These are phyloP conservation scores for Synanthedon andrenaeformis DNA, from an alignment of 2,888 invertebrate species.

Conservation along the genomic window DNA sequence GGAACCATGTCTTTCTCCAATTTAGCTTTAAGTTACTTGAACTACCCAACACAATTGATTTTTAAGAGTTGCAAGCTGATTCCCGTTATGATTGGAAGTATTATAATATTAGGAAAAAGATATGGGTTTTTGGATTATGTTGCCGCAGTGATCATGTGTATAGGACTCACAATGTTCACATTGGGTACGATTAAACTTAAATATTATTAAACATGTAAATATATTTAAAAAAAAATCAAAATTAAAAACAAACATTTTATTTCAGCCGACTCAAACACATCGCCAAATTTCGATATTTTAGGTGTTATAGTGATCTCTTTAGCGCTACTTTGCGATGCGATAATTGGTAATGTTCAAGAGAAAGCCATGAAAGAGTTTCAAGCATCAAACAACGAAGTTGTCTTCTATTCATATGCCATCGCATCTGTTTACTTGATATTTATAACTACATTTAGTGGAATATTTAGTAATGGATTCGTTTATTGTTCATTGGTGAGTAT, in stretches of 20 bases:
- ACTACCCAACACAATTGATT: slow-evolving; percentile 97
- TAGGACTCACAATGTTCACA: slow-evolving; percentile 92
- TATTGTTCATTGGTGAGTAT: slow-evolving; percentile 81
- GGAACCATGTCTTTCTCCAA: slow-evolving; percentile 98
- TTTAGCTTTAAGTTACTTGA: slow-evolving; percentile 91
- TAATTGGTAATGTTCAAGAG: slow-evolving; percentile 97
- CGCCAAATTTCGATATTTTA: slow-evolving; percentile 77
- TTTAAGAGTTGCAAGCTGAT: slow-evolving; percentile 98
- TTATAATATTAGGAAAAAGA: slow-evolving; percentile 89
- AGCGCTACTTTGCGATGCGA: slow-evolving; percentile 93
- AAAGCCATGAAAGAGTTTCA: slow-evolving; percentile 89
- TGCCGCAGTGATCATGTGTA: slow-evolving; percentile 88
- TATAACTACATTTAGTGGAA: slow-evolving; percentile 79
- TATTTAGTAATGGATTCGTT: slow-evolving; percentile 77
- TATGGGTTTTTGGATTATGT: slow-evolving; percentile 86
- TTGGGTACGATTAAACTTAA: slow-evolving; percentile 71
- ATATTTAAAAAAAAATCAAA: neutral
- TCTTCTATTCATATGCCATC: slow-evolving; percentile 90
- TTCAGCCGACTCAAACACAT: slow-evolving; percentile 78
- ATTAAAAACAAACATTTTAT: neutral
- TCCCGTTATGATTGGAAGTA: slow-evolving; percentile 94
- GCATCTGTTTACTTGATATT: slow-evolving; percentile 85
- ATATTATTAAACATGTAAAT: neutral
- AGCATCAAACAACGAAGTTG: slow-evolving; percentile 91
- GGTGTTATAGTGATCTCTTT: slow-evolving; percentile 83